Percentiles rank a stretch among this genome's conserved stretches.
phyloP scores from a whole-genome alignment of 2,888 invertebrate genomes.

The Mythimna ferrago region DNA sequence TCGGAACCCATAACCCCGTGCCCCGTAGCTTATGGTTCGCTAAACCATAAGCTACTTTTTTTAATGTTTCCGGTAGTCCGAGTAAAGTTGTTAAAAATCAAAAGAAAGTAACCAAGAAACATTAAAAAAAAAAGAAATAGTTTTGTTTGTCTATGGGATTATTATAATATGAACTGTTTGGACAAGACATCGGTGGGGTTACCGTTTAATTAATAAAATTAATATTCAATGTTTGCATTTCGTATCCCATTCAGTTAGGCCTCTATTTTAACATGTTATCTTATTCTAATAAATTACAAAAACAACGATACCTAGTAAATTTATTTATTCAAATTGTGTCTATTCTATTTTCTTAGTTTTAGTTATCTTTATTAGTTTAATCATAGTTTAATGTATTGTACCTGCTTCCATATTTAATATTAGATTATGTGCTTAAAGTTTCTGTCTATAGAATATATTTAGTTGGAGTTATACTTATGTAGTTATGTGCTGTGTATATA shows the following conservation, averaged over 20 bases:
- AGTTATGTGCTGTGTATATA: constrained; percentile 28
- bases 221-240: constrained; percentile 7
- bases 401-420: constrained; percentile 28
- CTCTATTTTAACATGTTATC: too few species aligned
- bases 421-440: constrained; percentile 26
- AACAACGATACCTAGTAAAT: too few species aligned
- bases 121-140: too few species aligned
- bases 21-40: too few species aligned
- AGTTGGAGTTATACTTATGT: constrained; percentile 32
- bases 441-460: constrained; percentile 47
- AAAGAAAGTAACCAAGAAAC: too few species aligned
- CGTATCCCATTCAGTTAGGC: background rate
- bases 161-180: background rate
- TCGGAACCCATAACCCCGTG: background rate
- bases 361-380: constrained; percentile 1
- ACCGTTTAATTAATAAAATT: background rate
- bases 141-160: too few species aligned
- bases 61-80: background rate
- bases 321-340: background rate
- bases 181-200: background rate
- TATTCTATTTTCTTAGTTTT: background rate
- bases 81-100: background rate
- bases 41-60: background rate
- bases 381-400: constrained; percentile 30
- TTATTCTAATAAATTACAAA: too few species aligned